A percentile compares a stretch with the other conserved stretches of the same genome.
phyloP scores from a whole-genome alignment of 2,113 vertebrate species.

The Climacteris rufus region DNA sequence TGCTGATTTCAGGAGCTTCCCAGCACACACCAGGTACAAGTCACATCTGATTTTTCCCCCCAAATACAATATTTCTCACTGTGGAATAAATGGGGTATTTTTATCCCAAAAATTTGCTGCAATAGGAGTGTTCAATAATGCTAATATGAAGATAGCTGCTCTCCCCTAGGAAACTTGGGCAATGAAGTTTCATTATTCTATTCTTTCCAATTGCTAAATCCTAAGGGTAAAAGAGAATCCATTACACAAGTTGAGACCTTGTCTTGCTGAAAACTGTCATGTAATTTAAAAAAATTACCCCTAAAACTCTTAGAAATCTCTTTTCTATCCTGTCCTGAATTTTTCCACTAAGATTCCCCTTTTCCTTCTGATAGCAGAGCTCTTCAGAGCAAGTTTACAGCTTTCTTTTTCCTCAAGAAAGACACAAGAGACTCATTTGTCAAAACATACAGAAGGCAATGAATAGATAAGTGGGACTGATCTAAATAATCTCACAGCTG shows the following conservation, averaged over 20 bases:
- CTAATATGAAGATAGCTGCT: not conserved
- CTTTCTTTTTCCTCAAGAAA: not conserved
- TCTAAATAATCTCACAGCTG: not conserved
- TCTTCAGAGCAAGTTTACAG: not conserved
- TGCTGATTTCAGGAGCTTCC: not conserved
- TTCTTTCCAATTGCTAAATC: not conserved
- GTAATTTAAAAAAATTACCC: not conserved
- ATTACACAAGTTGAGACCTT: not conserved
- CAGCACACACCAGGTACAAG: not conserved
- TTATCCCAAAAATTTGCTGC: not conserved
- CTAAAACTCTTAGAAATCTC: not conserved
- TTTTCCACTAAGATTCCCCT: not conserved
- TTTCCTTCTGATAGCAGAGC: not conserved
- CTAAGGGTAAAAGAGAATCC: not conserved
- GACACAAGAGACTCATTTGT: not conserved
- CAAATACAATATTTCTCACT: not conserved
- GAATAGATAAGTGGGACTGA: not conserved
- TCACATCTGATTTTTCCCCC: not conserved
- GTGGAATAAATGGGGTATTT: not conserved
- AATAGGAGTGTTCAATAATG: not conserved
- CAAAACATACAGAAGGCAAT: conserved; percentile 1
- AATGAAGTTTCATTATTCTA: not conserved
- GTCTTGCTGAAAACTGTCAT: not conserved
- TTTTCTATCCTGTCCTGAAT: not conserved
- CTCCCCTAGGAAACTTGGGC: not conserved